These are phyloP conservation scores for Hipposideros larvatus DNA, from an alignment of 2,797 vertebrate genomes.

Conservation along the genomic window DNA sequence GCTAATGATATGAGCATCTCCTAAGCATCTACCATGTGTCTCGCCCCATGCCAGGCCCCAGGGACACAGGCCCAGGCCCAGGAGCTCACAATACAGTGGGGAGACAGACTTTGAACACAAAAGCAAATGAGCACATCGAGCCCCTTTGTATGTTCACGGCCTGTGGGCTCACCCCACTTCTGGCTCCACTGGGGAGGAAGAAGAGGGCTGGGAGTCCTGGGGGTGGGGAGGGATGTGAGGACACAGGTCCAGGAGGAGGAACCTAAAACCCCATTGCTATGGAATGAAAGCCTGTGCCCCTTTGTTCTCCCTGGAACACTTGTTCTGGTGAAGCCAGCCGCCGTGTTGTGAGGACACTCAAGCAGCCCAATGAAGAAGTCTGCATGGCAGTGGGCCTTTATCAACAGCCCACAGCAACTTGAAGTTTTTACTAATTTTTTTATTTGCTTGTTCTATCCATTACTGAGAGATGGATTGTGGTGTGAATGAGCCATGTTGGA, in stretches of 20 bases:
- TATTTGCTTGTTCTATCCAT: background rate
- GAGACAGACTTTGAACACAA: background rate
- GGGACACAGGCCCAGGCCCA: background rate
- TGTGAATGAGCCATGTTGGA: background rate
- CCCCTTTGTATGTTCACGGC: too few relatives aligned
- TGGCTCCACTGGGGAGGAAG: background rate
- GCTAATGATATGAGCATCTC: background rate
- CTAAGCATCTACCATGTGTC: background rate
- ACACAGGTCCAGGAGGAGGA: background rate
- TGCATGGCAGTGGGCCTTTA: background rate
- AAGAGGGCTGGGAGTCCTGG: background rate
- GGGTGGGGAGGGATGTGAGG: background rate
- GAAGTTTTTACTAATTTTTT: background rate
- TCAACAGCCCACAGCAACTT: background rate
- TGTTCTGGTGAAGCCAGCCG: background rate
- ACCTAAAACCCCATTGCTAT: background rate
- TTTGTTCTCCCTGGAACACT: background rate
- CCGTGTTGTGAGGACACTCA: background rate
- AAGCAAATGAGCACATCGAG: background rate
- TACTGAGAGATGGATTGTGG: background rate
- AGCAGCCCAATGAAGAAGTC: background rate
- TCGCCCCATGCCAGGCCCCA: background rate
- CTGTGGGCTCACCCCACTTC: background rate
- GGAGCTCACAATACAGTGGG: background rate
- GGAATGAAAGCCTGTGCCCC: background rate